Base-by-base conservation (phyloP, 2,888 invertebrate species). In the Acrobasis repandana region DNA sequence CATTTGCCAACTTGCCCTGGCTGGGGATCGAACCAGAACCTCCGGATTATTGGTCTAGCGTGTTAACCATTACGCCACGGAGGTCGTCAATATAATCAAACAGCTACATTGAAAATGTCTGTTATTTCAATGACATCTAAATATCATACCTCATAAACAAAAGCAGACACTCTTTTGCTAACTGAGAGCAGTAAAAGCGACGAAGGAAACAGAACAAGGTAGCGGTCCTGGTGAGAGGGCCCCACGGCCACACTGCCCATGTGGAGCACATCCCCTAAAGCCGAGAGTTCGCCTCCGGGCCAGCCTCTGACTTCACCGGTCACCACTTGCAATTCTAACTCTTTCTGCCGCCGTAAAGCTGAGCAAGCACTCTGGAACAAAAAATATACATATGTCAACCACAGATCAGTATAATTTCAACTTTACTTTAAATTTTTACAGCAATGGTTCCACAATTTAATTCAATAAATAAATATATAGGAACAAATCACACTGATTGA, bases 231-330 rank as follows among this genome's bases (percentile, higher is more conserved):
- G 76, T 96, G 96, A 69, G 97, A 96, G 0, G 95, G 94, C 1
- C 97, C 96, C 11, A 98, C 95, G 2, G 97, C 96, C 9, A 98
- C 98, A 66, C 98, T 96, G 56, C 98, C 98, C 95, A 98, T 97
- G 78, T 97, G 96, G 68, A 97, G 90, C 16, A 99, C 97, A 67
- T 98, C 98, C 1, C 98, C 98, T 10, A 97, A 91, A 0, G 91
- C 81, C 0, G 90, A 80, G 11, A 92, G 73, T 60, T 91, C 92
- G 1, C 91, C 92, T 8, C 98, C 98, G 77, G 98, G 98, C 98
- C 98, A 99, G 9, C 97, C 97, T 61, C 97, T 94, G n/a, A 99
- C 97, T 54, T 97, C 97, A 0, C 98, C 97, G 0, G 97, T 97
- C 68, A 99, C 93, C 61, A 99, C 97, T 90, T 99, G 99, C 63